Percentiles rank a stretch among this genome's conserved stretches.
Conservation (phyloP, 2,113 vertebrate genomes). For the Coregonus clupeaformis region DNA sequence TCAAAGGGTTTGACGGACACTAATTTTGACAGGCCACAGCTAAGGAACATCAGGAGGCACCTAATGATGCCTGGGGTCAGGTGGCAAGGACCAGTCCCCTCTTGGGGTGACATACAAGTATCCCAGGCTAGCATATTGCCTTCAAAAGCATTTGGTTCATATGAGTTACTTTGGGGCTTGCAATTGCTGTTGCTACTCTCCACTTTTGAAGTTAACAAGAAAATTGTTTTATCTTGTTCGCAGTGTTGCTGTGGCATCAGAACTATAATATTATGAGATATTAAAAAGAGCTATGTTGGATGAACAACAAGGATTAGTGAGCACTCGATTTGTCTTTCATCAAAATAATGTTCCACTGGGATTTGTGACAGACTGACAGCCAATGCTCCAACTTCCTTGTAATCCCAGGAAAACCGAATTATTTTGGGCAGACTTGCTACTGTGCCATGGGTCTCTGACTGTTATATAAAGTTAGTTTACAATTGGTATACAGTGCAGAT, state of each 20-base stretch:
- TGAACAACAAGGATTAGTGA: no score
- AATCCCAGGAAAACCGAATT: no score
- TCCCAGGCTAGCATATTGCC: neutral
- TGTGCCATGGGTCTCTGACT: no score
- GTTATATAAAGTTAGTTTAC: no score
- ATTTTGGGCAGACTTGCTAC: no score
- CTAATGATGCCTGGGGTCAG: conserved; percentile 53
- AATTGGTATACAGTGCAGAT: no score
- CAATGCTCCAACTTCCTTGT: no score
- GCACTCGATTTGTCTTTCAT: no score
- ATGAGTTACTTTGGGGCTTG: neutral
- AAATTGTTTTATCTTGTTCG: neutral
- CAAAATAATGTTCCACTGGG: no score
- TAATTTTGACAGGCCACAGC: conserved; percentile 52
- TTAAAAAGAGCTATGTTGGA: neutral
- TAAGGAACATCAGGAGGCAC: conserved; percentile 52
- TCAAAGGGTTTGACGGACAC: conserved; percentile 65
- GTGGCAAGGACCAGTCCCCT: conserved; percentile 7
- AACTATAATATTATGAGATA: no score
- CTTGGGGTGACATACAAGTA: no score
- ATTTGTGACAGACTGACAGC: no score
- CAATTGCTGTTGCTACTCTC: neutral
- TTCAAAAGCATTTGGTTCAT: neutral
- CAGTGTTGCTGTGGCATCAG: neutral
- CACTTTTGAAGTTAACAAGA: neutral